phyloP scores from a whole-genome alignment of 2,797 vertebrate genomes.

The Sebastes matsubarae region DNA sequence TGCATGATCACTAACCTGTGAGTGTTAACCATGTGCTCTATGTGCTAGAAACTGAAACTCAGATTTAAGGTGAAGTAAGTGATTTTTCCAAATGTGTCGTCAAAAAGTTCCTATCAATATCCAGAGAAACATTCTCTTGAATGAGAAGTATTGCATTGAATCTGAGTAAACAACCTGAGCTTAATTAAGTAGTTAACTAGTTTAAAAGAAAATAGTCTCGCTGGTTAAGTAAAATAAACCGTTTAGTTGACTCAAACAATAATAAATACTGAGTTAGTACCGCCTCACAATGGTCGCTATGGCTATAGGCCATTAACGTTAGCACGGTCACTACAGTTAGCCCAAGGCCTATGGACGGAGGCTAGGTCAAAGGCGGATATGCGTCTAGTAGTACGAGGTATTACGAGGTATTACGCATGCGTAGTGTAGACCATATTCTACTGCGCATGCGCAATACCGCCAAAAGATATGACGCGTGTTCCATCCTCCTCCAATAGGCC shows the following conservation, averaged over 20 bases:
- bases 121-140: accelerated
- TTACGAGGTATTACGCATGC: too few species aligned
- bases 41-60: background rate
- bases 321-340: constrained; percentile 37
- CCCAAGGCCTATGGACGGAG: background rate
- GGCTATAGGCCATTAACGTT: constrained; percentile 4
- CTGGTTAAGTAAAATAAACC: background rate
- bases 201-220: background rate
- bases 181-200: too few species aligned
- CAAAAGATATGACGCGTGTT: too few species aligned
- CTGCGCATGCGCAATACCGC: too few species aligned
- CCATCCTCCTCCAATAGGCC: too few species aligned
- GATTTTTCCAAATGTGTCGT: accelerated
- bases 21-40: too few species aligned
- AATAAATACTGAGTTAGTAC: background rate
- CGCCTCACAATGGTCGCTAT: background rate
- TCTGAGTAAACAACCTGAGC: accelerated
- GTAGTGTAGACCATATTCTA: too few species aligned
- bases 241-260: background rate
- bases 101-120: background rate
- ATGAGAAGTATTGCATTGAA: background rate
- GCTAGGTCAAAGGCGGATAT: too few species aligned
- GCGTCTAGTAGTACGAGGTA: too few species aligned
- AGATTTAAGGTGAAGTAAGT: background rate
- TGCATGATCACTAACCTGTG: background rate